These are phyloP conservation scores for Passer domesticus DNA, from an alignment of 2,113 vertebrate species.

Conservation along the genomic window DNA sequence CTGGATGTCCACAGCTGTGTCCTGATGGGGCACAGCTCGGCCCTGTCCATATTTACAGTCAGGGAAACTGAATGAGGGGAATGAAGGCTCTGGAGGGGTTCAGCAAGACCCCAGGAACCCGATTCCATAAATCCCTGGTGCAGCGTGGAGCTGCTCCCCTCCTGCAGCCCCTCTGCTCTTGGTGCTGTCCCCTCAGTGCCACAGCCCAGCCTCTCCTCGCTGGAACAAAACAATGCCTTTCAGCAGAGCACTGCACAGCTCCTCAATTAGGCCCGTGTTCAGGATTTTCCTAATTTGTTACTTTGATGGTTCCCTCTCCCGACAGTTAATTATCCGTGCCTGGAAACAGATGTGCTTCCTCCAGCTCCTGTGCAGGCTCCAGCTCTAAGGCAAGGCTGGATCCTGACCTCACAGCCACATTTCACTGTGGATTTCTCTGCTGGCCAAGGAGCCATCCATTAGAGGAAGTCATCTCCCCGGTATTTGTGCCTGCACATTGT, in stretches of 20 bases:
- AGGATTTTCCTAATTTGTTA: neutral
- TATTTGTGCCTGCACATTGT: neutral
- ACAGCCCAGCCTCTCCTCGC: too few species aligned
- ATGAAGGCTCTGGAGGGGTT: neutral
- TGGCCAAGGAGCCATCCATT: neutral
- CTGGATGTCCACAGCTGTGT: neutral
- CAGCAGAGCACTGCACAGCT: neutral
- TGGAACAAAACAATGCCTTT: neutral
- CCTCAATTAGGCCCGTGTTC: neutral
- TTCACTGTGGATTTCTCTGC: neutral
- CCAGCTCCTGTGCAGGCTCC: neutral
- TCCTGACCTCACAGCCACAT: neutral
- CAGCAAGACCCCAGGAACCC: neutral
- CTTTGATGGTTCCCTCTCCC: neutral
- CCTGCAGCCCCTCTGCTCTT: neutral
- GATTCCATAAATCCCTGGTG: neutral
- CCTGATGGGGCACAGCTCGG: neutral
- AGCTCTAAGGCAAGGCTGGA: neutral
- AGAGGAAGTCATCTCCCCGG: neutral
- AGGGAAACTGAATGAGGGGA: neutral
- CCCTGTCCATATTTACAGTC: neutral
- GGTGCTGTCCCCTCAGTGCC: neutral
- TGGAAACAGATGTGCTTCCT: neutral
- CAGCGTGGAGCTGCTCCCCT: neutral
- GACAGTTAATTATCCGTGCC: neutral